Conservation (phyloP, 2,888 invertebrate genomes). For the Branchellion lobata region DNA sequence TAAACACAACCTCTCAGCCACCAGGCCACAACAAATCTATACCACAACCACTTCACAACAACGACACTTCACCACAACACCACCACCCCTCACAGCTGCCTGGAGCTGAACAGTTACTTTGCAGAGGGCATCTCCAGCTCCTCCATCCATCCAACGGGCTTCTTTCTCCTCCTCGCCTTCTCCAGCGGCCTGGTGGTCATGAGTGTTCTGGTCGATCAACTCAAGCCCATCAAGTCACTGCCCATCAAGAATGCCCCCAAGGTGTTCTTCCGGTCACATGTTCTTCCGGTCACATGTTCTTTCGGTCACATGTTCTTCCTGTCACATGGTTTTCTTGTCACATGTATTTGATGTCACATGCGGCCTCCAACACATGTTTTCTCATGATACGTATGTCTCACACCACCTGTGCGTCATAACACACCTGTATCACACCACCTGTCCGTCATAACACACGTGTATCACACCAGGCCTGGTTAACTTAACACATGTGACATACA, state of each 20-base stretch:
- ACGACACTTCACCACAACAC: not conserved
- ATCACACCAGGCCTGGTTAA: no score
- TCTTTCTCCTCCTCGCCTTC: conserved; percentile 84
- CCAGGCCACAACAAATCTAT: no score
- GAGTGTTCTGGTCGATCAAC: conserved; percentile 83
- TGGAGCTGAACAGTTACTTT: conserved; percentile 78
- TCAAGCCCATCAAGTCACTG: conserved; percentile 72
- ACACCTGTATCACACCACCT: no score
- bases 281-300: conserved; percentile 60
- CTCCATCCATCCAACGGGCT: conserved; percentile 75
- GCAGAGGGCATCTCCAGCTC: conserved; percentile 77
- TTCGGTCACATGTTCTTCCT: conserved; percentile 60
- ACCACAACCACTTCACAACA: not conserved
- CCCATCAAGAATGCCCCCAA: conserved; percentile 73
- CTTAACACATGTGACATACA: no score
- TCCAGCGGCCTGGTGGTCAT: conserved; percentile 84
- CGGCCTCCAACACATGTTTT: no score
- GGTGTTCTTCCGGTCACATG: conserved; percentile 61
- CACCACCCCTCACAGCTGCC: conserved; percentile 58
- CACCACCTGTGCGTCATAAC: no score
- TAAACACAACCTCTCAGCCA: no score
- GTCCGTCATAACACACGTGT: no score
- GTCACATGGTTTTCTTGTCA: no score
- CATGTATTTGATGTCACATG: no score
- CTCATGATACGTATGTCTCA: no score